phyloP scores from a whole-genome alignment of 2,888 invertebrate genomes.

The Hypselothyrea guttata region DNA sequence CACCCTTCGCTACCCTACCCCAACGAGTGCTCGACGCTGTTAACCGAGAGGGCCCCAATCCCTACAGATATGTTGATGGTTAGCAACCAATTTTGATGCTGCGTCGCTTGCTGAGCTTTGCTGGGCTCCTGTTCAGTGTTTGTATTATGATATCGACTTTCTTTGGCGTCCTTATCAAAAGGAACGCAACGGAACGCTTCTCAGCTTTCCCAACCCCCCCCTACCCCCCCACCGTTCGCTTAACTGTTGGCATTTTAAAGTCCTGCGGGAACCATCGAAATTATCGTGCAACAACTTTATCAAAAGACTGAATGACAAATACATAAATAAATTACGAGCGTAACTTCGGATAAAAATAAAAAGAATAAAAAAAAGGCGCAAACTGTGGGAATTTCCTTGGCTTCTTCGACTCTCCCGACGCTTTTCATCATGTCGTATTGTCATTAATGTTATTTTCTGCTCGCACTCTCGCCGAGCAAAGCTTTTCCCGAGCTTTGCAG shows the following conservation, averaged over 20 bases:
- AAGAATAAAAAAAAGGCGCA: constrained; percentile 29
- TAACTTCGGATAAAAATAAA: constrained; percentile 17
- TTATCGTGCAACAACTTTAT: constrained; percentile 73
- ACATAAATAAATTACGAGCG: constrained; percentile 70
- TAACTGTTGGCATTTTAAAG: neutral
- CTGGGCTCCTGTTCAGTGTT: constrained; percentile 74
- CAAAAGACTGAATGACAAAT: constrained; percentile 65
- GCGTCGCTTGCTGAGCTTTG: constrained; percentile 45
- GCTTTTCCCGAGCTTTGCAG: constrained; percentile 52
- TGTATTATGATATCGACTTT: constrained; percentile 78
- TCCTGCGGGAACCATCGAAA: constrained; percentile 58
- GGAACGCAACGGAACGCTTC: neutral
- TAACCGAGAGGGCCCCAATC: constrained; percentile 39
- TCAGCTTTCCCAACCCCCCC: neutral
- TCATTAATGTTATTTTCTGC: constrained; percentile 16
- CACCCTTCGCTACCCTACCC: constrained; percentile 2
- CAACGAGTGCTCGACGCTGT: constrained; percentile 14
- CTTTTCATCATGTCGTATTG: constrained; percentile 15
- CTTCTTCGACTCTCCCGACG: constrained; percentile 1
- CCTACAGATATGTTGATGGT: constrained; percentile 12
- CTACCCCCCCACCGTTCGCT: no score
- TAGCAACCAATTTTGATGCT: constrained; percentile 4
- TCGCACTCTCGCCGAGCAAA: constrained; percentile 18
- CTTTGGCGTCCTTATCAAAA: constrained; percentile 60
- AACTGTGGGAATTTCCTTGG: constrained; percentile 21